Base-by-base conservation (phyloP, 2,888 invertebrate genomes). In the Scrobipalpa costella region DNA sequence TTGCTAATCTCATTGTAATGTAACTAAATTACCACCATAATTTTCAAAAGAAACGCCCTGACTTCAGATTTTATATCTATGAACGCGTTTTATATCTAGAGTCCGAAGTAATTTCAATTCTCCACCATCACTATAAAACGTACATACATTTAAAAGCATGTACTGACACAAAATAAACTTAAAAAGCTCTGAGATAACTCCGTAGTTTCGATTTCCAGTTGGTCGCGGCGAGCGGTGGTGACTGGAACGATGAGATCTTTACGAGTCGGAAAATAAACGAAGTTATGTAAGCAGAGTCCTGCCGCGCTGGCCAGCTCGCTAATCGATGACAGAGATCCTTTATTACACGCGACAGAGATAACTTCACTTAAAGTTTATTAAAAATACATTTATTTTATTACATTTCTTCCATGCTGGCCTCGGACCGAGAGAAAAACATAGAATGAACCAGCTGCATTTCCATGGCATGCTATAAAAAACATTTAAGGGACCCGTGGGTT, bases 231-330 rank as follows among this genome's bases (percentile, higher is more conserved):
- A 8, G 34, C 34, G 57, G n/a, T 8, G 57, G n/a, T 8, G 38
- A 61, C 57, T 57, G 63, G 63, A 62, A 49, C 40, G 65, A 67
- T 64, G 59, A 58, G 62, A 66, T 64, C 64, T 67, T 67, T 71
- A 68, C 64, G 66, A 65, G 66, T 67, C 66, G 62, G 64, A 69
- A 68, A 68, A 67, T 71, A 69, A 68, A 68, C 66, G 47, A 38
- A 63, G 64, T 64, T 65, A 68, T 66, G 66, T 68, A 68, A 67
- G 66, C 55, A 34, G 47, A 67, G 68, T 65, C 68, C 68, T 68
- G 62, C 62, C 63, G 58, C 61, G 9, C 17, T 9, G 21, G 50
- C 50, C 50, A 6, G 21, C 50, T 21, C 50, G 17, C 19, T 50
- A 11, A 27, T 21, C 50, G 17, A 8, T 50, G 21, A 27, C 21